Evolutionary conservation across 2,888 invertebrate species (phyloP).

Genomic region (Coelogynopora nodosa): DNA sequence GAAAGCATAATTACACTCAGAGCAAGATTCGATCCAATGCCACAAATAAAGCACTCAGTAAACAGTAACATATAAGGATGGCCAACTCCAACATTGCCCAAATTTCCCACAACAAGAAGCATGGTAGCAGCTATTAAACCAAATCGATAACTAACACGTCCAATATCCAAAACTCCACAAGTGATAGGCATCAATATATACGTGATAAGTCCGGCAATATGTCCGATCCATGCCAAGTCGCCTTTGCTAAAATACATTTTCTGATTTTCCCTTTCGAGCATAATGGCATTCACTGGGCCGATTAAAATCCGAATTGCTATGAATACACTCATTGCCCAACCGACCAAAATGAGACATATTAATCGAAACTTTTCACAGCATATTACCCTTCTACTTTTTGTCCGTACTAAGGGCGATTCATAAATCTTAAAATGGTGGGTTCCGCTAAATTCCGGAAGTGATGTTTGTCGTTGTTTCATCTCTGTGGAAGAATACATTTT

Average conservation of each 20-base stretch:
- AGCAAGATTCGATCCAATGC: slow-evolving; percentile 32
- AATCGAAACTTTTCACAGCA: background rate
- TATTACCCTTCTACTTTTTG: background rate
- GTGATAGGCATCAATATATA: slow-evolving; percentile 8
- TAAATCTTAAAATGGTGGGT: background rate
- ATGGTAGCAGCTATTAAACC: background rate
- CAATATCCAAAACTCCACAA: slow-evolving; percentile 26
- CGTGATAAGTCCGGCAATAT: background rate
- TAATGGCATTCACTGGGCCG: background rate
- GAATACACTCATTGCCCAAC: background rate
- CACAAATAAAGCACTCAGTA: slow-evolving; percentile 36
- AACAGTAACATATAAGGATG: slow-evolving; percentile 32
- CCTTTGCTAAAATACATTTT: background rate
- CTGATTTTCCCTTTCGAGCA: background rate
- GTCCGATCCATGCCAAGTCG: slow-evolving; percentile 38
- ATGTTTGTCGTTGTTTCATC: background rate
- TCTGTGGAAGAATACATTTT: too few relatives aligned
- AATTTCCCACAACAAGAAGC: background rate
- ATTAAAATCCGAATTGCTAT: background rate
- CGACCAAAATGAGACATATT: background rate
- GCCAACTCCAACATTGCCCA: background rate
- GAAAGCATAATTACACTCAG: slow-evolving; percentile 31
- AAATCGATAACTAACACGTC: slow-evolving; percentile 31
- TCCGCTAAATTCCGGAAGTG: background rate
- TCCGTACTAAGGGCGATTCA: background rate